Base-by-base conservation (phyloP, 1,140 invertebrate genomes). In the Danaus melanippus region DNA sequence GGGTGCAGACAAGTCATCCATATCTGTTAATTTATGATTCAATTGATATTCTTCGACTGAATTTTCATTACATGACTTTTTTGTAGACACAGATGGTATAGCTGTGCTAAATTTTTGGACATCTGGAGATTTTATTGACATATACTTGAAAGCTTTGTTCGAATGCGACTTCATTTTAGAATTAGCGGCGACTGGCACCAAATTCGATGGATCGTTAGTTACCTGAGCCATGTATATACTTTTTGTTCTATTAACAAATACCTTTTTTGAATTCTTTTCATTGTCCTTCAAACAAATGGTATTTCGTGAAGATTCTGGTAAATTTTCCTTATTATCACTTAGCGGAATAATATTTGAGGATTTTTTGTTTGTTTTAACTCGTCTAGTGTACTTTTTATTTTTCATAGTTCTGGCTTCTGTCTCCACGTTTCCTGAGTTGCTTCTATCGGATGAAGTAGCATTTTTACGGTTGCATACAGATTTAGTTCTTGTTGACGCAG, bases 321-420 rank as follows among this genome's bases (percentile, higher is more conserved):
- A 44, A 44, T 79, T 84, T 69, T 84, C 80, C 66, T 79, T 81
- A 55, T 83, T 69, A 49, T 66, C 64, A 50, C 55, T 57, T 9
- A 49, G 56, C 55, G 61, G 43, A 41, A 56, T 41, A 11, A 53
- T 40, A 43, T 53, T 53, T 40, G 42, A 58, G 11, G 32, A 6
- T 9, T 66, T 66, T 58, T 75, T 75, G 10, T 32, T 49, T 11
- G 41, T 60, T 60, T 67, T 75, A 7, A 12, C 51, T 47, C 55
- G 67, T 61, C 68, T 69, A 17, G 58, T 43, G 52, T 56, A 52
- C 53, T 67, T 71, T 48, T 71, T 73, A 54, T 39, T 70, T 60
- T 58, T 70, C 10, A 48, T 32, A 42, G 45, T 11, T 39, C 62
- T 60, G 50, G 60, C 46, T 51, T 62, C 58, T 45, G 57, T 10